Conservation (phyloP, 2,888 invertebrate species). For the Elysia crispata region DNA sequence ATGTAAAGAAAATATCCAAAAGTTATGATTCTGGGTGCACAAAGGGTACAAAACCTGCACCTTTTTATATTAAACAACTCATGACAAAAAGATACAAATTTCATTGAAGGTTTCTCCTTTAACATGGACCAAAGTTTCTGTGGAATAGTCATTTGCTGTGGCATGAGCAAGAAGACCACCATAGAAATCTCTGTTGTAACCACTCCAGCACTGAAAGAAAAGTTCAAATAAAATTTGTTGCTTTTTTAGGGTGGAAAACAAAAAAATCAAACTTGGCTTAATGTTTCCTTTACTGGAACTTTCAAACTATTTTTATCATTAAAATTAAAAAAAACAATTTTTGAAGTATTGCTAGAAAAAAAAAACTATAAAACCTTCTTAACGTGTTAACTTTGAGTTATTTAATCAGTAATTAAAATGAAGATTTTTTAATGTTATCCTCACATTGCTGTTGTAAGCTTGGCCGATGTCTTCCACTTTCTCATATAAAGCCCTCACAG, state of each 20-base stretch:
- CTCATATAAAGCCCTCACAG: too few species aligned
- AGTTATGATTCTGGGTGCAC: too few species aligned
- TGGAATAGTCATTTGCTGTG: neutral
- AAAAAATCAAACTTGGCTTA: neutral
- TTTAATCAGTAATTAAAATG: too few species aligned
- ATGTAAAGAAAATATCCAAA: too few species aligned
- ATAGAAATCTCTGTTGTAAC: constrained; percentile 41
- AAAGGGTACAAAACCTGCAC: neutral
- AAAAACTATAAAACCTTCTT: neutral
- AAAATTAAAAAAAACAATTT: too few species aligned
- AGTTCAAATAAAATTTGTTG: neutral
- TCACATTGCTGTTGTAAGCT: too few species aligned
- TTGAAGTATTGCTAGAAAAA: neutral
- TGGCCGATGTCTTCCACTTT: too few species aligned
- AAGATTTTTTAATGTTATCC: too few species aligned
- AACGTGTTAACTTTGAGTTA: neutral
- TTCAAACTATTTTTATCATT: neutral
- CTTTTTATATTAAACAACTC: too few species aligned
- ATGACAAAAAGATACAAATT: constrained; percentile 34
- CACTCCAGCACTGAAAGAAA: constrained; percentile 24
- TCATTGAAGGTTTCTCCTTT: constrained; percentile 29
- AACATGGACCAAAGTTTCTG: constrained; percentile 25
- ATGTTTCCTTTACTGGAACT: neutral
- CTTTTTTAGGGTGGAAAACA: neutral
- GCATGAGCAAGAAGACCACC: constrained; percentile 27